Evolutionary conservation across 2,113 vertebrate species (phyloP), one percentile per base, ranked within the genome.

Genomic region (Callorhinus ursinus): DNA sequence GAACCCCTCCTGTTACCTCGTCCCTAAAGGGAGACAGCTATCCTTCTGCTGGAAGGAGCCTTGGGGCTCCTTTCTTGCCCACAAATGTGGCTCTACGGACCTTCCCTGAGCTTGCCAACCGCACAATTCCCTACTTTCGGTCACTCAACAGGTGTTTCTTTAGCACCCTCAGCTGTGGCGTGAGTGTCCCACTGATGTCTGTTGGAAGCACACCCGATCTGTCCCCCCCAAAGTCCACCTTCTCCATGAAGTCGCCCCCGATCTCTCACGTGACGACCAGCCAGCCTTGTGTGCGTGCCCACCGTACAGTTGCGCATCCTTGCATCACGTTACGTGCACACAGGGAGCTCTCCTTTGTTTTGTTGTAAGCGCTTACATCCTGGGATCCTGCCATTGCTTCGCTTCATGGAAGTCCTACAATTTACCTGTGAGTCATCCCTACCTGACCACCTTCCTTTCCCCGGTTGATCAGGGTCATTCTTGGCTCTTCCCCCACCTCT

Each of bases 111-210:
- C 53, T 72, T 1, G 26, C 5, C 4, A 13, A 14, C 24, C 59
- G 19, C 2, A 9, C 16, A 2, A 0, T 11, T 11, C 4, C 0
- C 65, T 1, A 0, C 11, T 4, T 5, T 5, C 46, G 0, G 0
- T 33, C 51, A 1, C 5, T 24, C 4, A 1, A 0, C n/a, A 15
- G 18, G 18, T 1, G 10, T 11, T 3, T 33, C 31, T 1, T 9
- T 0, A 18, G 22, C 0, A 1, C 3, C 21, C 2, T 0, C 13
- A 4, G 12, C 53, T 24, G 0, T 28, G 0, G 10, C 7, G 4
- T 2, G 5, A 28, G 15, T 15, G 42, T 24, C n/a, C 61, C 46
- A 6, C 6, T 14, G 46, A 2, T 33, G 2, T 31, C 57, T 7
- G 26, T n/a, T 16, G 0, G 26, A 33, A 39, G 16, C 26, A 7